Evolutionary conservation across 2,113 vertebrate species (phyloP).

Genomic region (Meleagris gallopavo): DNA sequence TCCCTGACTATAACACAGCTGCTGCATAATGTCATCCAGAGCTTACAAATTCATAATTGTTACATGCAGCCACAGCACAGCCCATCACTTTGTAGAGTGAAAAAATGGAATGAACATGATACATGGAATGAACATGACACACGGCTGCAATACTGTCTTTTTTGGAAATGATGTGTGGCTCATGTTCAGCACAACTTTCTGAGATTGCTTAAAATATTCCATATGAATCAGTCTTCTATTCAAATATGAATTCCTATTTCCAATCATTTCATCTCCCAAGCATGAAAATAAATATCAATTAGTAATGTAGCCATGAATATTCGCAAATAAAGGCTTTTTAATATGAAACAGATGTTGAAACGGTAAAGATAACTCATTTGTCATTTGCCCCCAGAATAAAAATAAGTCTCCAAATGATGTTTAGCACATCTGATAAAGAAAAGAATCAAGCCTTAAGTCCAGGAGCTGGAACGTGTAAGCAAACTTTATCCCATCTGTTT

Average conservation of each 20-base stretch:
- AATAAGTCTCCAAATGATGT: neutral
- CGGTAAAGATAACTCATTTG: constrained; percentile 22
- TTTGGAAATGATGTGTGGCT: constrained; percentile 11
- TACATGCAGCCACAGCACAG: neutral
- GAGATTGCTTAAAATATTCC: constrained; percentile 1
- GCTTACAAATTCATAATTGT: neutral
- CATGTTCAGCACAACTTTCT: constrained; percentile 1
- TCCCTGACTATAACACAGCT: neutral
- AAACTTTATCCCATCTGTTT: constrained; percentile 48
- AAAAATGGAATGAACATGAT: neutral
- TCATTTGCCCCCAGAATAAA: constrained; percentile 8
- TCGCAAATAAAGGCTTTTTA: constrained; percentile 7
- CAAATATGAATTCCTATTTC: neutral
- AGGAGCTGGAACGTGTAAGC: constrained; percentile 42
- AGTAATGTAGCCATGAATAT: neutral
- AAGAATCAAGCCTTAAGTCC: neutral
- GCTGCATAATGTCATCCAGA: neutral
- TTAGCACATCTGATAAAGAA: constrained; percentile 33
- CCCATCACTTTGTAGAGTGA: neutral
- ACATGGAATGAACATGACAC: neutral
- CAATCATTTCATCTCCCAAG: neutral
- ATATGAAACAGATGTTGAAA: constrained; percentile 33
- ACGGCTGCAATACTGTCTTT: neutral
- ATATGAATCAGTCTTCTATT: neutral
- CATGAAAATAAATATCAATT: constrained; percentile 26